Conservation (phyloP, 1,140 invertebrate genomes). For the Atta colombica region DNA sequence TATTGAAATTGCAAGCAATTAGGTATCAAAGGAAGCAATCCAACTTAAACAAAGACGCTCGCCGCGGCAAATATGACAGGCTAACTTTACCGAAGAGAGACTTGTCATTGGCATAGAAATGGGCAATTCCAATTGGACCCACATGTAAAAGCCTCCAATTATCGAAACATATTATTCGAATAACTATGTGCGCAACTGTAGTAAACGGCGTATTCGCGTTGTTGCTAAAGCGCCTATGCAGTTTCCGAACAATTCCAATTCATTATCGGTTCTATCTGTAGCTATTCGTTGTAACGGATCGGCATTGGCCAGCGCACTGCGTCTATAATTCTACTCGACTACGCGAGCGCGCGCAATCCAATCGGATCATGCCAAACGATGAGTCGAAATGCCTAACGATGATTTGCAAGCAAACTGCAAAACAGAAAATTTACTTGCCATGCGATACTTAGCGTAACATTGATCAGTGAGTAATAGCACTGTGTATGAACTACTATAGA, state of each 20-base stretch:
- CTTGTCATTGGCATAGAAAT: background rate
- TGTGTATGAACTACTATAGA: background rate
- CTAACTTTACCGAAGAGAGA: background rate
- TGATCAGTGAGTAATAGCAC: conserved; percentile 12
- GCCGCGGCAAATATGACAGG: background rate
- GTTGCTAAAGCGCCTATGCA: conserved; percentile 34
- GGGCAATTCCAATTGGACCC: background rate
- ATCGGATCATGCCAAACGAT: conserved; percentile 28
- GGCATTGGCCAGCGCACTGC: conserved; percentile 14
- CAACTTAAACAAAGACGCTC: conserved; percentile 49
- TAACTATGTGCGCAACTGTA: background rate
- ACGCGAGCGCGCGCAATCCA: conserved; percentile 13
- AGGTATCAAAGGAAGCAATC: conserved; percentile 38
- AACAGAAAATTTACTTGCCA: conserved; percentile 55
- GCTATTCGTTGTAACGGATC: conserved; percentile 38
- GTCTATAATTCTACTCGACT: conserved; percentile 45
- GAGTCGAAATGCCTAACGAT: conserved; percentile 48
- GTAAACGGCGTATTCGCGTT: background rate
- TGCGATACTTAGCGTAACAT: conserved; percentile 5
- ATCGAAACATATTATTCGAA: conserved; percentile 37
- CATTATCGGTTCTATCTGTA: conserved; percentile 40
- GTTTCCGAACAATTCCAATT: conserved; percentile 55
- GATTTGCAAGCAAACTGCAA: conserved; percentile 39
- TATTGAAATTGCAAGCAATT: conserved; percentile 23
- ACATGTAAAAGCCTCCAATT: conserved; percentile 46